Evolutionary conservation across 2,113 vertebrate species (phyloP).

Genomic region (Fulica atra): DNA sequence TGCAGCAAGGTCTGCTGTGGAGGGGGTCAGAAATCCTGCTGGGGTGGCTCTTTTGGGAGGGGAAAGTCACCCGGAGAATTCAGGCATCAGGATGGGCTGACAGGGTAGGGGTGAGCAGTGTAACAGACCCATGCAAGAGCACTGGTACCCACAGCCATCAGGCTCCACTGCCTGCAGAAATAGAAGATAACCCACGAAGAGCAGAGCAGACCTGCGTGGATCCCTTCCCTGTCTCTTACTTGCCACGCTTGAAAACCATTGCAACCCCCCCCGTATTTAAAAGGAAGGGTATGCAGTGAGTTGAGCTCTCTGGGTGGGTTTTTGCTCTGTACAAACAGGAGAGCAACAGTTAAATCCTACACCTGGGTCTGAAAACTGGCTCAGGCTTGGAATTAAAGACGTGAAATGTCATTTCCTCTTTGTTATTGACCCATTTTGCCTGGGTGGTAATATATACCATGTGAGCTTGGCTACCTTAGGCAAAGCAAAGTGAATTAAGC

Average conservation of each 20-base stretch:
- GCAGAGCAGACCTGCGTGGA: background rate
- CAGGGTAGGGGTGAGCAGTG: background rate
- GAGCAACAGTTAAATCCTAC: background rate
- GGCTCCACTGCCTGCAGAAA: background rate
- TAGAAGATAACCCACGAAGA: background rate
- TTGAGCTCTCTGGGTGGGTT: accelerated
- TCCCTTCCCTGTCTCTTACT: background rate
- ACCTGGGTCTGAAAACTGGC: background rate
- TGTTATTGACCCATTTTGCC: background rate
- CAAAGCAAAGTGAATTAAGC: background rate
- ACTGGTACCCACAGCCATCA: accelerated
- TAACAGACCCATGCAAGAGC: background rate
- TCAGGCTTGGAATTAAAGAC: background rate
- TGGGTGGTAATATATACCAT: accelerated
- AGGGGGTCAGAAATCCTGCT: background rate
- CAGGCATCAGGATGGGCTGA: accelerated
- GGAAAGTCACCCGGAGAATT: background rate
- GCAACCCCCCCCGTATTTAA: background rate
- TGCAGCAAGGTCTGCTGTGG: background rate
- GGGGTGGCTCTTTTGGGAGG: background rate
- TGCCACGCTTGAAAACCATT: background rate
- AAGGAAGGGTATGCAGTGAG: background rate
- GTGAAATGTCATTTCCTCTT: background rate
- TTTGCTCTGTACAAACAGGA: background rate
- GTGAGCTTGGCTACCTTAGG: background rate